These are phyloP conservation scores for Anorthoa munda DNA, from an alignment of 2,888 invertebrate species.

Conservation along the genomic window DNA sequence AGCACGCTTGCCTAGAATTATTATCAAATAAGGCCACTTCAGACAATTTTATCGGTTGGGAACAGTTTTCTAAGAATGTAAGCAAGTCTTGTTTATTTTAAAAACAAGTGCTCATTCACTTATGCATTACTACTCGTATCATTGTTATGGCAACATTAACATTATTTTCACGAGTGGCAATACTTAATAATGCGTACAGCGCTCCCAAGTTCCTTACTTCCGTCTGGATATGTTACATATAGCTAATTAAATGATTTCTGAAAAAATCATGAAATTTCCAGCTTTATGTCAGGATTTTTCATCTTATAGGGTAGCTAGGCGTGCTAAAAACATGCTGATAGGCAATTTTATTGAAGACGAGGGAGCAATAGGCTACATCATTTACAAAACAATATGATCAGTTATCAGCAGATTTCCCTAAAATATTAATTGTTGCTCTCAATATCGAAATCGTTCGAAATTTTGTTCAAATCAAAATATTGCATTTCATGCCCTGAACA, in stretches of 20 bases:
- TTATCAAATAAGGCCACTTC: background rate
- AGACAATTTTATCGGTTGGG: background rate
- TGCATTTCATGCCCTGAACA: background rate
- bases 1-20: background rate
- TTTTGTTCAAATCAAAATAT: background rate
- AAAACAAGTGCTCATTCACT: slow-evolving; percentile 24
- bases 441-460: no score
- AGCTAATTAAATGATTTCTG: no score
- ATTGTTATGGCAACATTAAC: background rate
- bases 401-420: background rate
- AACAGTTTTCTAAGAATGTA: slow-evolving; percentile 9
- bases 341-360: background rate
- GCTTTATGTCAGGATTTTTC: no score
- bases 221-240: no score
- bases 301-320: background rate
- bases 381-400: background rate
- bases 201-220: no score
- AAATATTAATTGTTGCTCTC: background rate
- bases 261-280: no score
- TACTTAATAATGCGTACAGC: no score
- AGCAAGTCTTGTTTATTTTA: slow-evolving; percentile 16
- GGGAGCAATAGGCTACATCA: background rate
- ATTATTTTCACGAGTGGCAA: background rate
- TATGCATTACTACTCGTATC: background rate
- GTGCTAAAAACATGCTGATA: no score